These are phyloP conservation scores for Conger conger DNA, from an alignment of 2,113 vertebrate genomes.

Conservation along the genomic window DNA sequence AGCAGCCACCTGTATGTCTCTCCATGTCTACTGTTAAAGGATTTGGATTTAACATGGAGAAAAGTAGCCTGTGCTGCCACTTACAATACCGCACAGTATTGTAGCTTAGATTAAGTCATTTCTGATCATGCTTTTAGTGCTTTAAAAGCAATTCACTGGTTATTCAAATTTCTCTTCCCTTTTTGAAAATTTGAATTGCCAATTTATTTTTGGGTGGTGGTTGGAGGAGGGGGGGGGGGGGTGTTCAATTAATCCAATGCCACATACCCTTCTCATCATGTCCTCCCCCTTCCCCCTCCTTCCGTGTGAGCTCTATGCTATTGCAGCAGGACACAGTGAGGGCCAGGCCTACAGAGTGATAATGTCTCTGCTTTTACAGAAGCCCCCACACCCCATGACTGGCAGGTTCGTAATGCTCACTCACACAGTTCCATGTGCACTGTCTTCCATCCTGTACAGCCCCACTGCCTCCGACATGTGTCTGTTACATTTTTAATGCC, in stretches of 20 bases:
- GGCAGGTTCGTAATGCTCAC: background rate
- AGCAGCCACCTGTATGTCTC: background rate
- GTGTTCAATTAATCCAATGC: background rate
- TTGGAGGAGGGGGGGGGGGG: too few relatives aligned
- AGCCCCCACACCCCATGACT: background rate
- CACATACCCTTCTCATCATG: background rate
- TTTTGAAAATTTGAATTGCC: too few relatives aligned
- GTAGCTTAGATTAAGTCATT: background rate
- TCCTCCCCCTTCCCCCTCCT: background rate
- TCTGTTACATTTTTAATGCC: conserved; percentile 11
- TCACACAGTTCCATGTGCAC: background rate
- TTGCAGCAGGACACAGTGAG: background rate
- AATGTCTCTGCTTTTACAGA: background rate
- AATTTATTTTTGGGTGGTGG: background rate
- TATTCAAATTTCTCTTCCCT: background rate
- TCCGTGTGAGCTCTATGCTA: background rate
- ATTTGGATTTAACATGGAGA: background rate
- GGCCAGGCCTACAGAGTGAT: background rate
- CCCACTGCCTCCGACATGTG: background rate
- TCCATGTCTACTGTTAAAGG: background rate
- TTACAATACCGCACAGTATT: background rate
- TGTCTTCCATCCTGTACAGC: background rate
- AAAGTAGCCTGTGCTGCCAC: background rate
- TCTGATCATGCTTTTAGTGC: background rate
- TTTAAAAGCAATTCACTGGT: background rate